Percentiles rank a stretch among this genome's conserved stretches.
These are phyloP conservation scores for Coelopa pilipes DNA, from an alignment of 2,888 invertebrate species.

Conservation along the genomic window DNA sequence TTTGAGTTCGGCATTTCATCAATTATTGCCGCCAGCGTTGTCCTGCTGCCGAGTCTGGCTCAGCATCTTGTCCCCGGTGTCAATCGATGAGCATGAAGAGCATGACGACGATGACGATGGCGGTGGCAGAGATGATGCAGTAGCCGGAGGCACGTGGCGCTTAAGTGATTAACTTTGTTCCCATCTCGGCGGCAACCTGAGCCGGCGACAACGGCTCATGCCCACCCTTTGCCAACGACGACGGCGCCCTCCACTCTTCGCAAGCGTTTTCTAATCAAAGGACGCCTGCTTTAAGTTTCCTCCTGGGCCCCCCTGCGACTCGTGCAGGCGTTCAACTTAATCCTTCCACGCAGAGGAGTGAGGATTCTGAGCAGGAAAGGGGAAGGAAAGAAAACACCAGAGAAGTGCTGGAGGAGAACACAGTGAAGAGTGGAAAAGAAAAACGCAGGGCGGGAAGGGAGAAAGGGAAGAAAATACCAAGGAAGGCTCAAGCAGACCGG, in stretches of 20 bases:
- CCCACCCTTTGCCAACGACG: neutral
- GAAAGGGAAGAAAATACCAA: too few species aligned
- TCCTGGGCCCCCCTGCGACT: neutral
- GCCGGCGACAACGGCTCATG: neutral
- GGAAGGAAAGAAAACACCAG: too few species aligned
- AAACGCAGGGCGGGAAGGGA: too few species aligned
- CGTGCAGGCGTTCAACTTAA: conserved; percentile 23
- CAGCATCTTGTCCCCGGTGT: neutral
- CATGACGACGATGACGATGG: too few species aligned
- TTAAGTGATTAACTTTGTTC: conserved; percentile 39
- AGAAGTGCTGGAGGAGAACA: too few species aligned
- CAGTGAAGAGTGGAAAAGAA: too few species aligned
- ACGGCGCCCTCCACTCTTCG: neutral
- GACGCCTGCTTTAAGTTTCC: too few species aligned
- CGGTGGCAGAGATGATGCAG: neutral
- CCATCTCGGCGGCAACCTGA: neutral
- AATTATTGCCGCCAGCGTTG: neutral
- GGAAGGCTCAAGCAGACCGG: too few species aligned
- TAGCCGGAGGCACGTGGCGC: conserved; percentile 37
- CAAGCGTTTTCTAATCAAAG: too few species aligned
- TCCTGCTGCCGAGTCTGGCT: neutral
- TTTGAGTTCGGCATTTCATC: too few species aligned
- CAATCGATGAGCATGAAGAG: neutral
- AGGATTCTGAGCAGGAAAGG: neutral
- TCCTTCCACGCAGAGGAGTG: neutral